Base-by-base conservation (phyloP, 2,797 vertebrate species). In the Petrocephalus schoutedeni region DNA sequence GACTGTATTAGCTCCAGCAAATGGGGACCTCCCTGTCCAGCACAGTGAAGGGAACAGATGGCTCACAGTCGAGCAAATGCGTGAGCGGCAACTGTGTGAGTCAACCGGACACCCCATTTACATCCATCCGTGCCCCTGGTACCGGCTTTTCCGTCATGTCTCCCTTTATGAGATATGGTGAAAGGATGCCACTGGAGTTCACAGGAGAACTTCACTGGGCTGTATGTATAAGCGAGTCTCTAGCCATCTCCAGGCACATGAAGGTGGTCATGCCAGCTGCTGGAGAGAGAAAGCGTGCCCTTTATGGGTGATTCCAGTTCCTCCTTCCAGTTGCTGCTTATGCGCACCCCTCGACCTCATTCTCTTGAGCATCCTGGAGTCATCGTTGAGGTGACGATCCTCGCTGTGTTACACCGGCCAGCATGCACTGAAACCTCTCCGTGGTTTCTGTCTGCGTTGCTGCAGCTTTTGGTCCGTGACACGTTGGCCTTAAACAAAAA, bases 11-110 rank as follows among this genome's bases (percentile, higher is more conserved):
- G 12, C 3, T 86, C 1, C 71, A 32, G 23, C 67, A 8, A 7
- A 28, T 10, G 1, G 28, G 23, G 64, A 16, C 21, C 10, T 51
- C 41, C 14, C 10, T 77, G 49, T 19, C 58, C 28, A 4, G 1
- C 53, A 2, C 58, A 86, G 53, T 64, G 16, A 67, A 86, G 80
- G 86, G 57, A 87, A 85, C 89, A 91, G 88, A 89, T 90, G 90
- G 88, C 64, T 85, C 53, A 36, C 19, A 88, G 84, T 88, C 77
- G 74, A 82, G 84, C 80, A 16, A 87, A 21, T 49, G 67, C 58
- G 77, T 57, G 54, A 77, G 19, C n/a, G 19, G 80, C 28, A 1
- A 45, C 51, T n/a, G 56, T 8, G 49, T 12, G 41, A 28, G 12
- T 54, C n/a, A 51, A 28, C 64, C 32, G 84, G 19, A 51, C 82